Percentiles rank a stretch among this genome's conserved stretches.
These are phyloP conservation scores for Spondyliosoma cantharus DNA, from an alignment of 2,797 vertebrate species.

Conservation along the genomic window DNA sequence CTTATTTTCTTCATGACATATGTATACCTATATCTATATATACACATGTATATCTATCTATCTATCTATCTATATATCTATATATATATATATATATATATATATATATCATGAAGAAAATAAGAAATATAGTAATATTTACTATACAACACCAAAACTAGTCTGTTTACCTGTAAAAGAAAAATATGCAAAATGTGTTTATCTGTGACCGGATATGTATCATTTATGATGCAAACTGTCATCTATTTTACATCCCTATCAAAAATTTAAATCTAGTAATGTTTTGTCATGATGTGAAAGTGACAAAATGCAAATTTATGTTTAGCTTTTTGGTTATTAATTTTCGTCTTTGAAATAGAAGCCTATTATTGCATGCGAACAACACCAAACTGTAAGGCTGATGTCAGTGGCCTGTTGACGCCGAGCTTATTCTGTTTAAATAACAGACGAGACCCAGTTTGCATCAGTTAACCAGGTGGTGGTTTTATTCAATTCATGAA, in stretches of 20 bases:
- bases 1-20: neutral
- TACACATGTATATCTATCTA: no score
- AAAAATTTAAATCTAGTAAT: neutral
- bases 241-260: neutral
- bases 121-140: neutral
- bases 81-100: no score
- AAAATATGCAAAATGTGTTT: neutral
- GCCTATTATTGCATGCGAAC: neutral
- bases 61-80: no score
- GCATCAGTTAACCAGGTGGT: constrained; percentile 30
- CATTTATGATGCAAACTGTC: neutral
- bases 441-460: no score
- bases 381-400: neutral
- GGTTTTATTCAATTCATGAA: constrained; percentile 70
- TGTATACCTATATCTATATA: no score
- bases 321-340: neutral
- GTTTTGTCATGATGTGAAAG: neutral
- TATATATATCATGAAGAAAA: neutral
- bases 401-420: no score
- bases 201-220: neutral
- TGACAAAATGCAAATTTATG: neutral
- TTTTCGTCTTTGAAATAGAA: neutral
- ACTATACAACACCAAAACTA: neutral
- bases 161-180: neutral
- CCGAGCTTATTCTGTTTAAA: neutral